Evolutionary conservation across 2,113 vertebrate genomes (phyloP).

Genomic region (Columba livia): DNA sequence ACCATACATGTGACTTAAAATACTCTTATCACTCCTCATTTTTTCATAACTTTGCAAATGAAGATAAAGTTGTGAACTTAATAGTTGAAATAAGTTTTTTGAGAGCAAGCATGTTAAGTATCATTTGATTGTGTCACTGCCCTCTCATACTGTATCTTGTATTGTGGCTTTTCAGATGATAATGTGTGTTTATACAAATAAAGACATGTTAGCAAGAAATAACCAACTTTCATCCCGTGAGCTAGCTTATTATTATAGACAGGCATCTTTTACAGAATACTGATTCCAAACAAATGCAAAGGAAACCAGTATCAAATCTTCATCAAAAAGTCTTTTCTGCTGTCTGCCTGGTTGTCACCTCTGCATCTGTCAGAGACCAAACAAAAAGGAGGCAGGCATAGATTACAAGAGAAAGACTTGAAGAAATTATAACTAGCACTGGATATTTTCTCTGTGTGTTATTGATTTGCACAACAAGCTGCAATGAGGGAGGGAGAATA

Average conservation of each 20-base stretch:
- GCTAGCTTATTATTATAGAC: neutral
- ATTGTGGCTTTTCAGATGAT: neutral
- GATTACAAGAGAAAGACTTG: neutral
- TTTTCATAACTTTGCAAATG: neutral
- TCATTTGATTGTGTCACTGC: neutral
- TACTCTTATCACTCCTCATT: neutral
- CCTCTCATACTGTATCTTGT: neutral
- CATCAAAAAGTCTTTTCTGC: neutral
- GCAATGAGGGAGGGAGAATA: neutral
- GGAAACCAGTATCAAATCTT: neutral
- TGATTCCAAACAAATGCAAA: neutral
- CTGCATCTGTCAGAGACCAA: neutral
- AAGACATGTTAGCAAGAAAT: neutral
- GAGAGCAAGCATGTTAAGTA: neutral
- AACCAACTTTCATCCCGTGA: neutral
- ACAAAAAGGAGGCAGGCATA: neutral
- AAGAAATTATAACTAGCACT: neutral
- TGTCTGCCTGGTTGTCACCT: neutral
- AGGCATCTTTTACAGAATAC: neutral
- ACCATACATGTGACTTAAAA: neutral
- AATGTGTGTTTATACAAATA: neutral
- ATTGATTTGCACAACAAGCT: neutral
- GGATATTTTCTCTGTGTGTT: neutral
- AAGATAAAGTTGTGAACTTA: neutral
- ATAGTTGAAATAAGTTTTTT: neutral